phyloP scores from a whole-genome alignment of 2,888 invertebrate species.

The Cheilosia vernalis region DNA sequence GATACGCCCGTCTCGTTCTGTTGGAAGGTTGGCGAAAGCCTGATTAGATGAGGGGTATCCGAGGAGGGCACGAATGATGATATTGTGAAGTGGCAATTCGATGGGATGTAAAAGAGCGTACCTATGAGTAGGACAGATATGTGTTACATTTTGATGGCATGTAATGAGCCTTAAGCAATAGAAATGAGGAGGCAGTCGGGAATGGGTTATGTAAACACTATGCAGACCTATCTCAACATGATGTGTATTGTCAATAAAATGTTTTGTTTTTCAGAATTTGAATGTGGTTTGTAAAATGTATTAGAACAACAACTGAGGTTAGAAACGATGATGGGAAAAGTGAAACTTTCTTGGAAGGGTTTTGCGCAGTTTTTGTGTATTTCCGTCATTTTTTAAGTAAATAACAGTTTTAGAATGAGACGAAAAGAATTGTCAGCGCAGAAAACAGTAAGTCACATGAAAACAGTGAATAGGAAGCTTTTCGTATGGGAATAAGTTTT shows the following conservation, averaged over 20 bases:
- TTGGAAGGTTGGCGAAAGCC: constrained; percentile 1
- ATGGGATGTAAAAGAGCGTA: background rate
- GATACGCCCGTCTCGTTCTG: constrained; percentile 24
- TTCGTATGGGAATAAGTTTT: too few species aligned
- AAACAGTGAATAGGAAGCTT: too few species aligned
- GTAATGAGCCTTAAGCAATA: background rate
- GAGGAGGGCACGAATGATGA: background rate
- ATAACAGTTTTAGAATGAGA: too few species aligned
- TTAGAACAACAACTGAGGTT: background rate
- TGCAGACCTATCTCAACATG: background rate
- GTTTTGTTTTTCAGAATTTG: background rate
- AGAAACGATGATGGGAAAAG: background rate
- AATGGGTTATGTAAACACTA: background rate
- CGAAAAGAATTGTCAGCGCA: too few species aligned
- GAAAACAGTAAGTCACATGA: too few species aligned
- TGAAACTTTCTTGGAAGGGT: background rate
- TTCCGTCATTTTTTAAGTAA: too few species aligned
- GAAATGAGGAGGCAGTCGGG: background rate
- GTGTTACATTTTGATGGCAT: background rate
- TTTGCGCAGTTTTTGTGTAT: too few species aligned
- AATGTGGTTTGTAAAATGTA: background rate
- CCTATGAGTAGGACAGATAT: background rate
- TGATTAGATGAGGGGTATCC: constrained; percentile 3
- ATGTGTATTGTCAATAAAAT: background rate
- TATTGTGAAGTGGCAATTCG: constrained; percentile 14